Evolutionary conservation across 2,113 vertebrate genomes (phyloP).

Genomic region (Phalacrocorax pelagicus): DNA sequence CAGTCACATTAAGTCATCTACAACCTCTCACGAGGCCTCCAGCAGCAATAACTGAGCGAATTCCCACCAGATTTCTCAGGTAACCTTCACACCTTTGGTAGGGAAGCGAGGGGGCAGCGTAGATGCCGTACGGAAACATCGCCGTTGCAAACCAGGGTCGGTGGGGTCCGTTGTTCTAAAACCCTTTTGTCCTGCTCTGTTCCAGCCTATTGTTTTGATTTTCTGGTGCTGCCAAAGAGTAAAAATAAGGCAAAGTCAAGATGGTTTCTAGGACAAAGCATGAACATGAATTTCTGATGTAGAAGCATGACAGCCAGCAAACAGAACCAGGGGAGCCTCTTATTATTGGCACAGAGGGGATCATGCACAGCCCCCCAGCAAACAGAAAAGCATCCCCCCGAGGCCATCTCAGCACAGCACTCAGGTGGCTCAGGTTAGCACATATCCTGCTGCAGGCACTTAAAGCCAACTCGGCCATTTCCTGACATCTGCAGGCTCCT

Average conservation of each 20-base stretch:
- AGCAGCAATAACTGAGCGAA: background rate
- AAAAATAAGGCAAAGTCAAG: background rate
- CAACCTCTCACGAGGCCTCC: background rate
- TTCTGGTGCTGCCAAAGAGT: accelerated
- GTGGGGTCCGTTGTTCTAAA: background rate
- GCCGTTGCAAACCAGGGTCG: accelerated
- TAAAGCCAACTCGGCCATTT: background rate
- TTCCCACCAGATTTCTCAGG: background rate
- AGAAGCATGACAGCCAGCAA: too few relatives aligned
- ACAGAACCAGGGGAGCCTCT: too few relatives aligned
- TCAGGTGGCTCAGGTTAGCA: background rate
- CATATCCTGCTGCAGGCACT: background rate
- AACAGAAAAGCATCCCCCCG: accelerated
- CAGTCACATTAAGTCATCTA: background rate
- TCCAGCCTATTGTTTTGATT: background rate
- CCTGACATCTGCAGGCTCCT: accelerated
- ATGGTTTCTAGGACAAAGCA: accelerated
- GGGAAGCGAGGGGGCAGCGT: background rate
- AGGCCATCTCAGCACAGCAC: accelerated
- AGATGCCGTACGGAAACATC: accelerated
- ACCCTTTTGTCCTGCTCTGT: background rate
- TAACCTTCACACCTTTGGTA: background rate
- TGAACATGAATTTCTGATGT: too few relatives aligned
- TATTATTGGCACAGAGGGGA: accelerated
- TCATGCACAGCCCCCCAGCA: accelerated